Evolutionary conservation across 2,888 invertebrate species (phyloP), one percentile per base, ranked within the genome.

Genomic region (Apotomis capreana): DNA sequence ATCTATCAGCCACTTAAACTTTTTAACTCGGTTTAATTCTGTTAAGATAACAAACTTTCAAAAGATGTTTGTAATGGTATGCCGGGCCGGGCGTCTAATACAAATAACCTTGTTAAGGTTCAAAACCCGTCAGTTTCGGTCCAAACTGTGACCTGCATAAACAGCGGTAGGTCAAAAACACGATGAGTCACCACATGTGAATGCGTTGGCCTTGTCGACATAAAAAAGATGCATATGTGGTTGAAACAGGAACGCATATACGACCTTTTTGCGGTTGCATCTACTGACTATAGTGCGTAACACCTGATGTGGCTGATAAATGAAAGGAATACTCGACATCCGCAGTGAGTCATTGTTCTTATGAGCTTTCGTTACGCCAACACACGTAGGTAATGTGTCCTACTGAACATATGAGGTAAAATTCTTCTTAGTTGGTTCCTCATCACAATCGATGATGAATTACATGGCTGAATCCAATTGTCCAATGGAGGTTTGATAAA

Each of bases 131-230:
- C 26, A 13, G 60, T 63, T 57, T 26, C 54, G 51, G 52, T 64
- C 26, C 52, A 49, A 40, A 36, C 49, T 59, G 67, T 58, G 58
- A 68, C 71, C 61, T 57, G 68, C 67, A 51, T 59, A 12, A 58
- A 8, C 68, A 59, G 61, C 46, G 37, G 60, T 61, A 68, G 44
- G 68, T 70, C 67, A 67, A 64, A 46, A 67, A 54, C 58, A 54
- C 37, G 37, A 64, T 74, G 75, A 75, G 70, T 76, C 76, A 76
- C 65, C 68, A 51, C 59, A 62, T 68, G 46, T 59, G 68, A 74
- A 72, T 52, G 74, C 69, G 70, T 61, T 40, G 67, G 58, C 15
- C 57, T 51, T n/a, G n/a, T 55, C 46, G 65, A n/a, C 65, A 26
- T 64, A 57, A 65, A 57, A 57, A 65, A 63, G 44, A 57, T 65